These are phyloP conservation scores for Rhinoptilus africanus DNA, from an alignment of 2,113 vertebrate genomes.

Conservation along the genomic window DNA sequence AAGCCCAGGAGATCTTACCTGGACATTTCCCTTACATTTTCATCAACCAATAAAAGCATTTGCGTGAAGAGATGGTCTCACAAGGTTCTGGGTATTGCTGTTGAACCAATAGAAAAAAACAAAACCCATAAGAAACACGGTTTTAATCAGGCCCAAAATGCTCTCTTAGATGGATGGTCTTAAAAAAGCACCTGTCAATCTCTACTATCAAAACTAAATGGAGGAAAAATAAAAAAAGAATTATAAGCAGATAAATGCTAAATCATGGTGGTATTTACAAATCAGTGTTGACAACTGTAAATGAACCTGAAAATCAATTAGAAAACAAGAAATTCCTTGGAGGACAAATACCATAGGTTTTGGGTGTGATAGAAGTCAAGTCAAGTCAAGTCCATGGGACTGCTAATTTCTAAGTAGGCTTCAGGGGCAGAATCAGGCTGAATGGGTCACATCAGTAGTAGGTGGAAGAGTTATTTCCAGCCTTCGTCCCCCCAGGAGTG, in stretches of 20 bases:
- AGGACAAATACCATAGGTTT: neutral
- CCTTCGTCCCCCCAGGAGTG: neutral
- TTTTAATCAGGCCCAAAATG: neutral
- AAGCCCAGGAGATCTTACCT: neutral
- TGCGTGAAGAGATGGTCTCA: neutral
- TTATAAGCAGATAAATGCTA: neutral
- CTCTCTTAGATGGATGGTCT: neutral
- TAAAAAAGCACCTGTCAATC: neutral
- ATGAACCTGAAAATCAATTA: neutral
- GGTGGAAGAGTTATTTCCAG: neutral
- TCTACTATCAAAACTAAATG: neutral
- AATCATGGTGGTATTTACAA: neutral
- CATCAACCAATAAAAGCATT: neutral
- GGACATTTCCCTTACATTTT: neutral
- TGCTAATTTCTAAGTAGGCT: neutral
- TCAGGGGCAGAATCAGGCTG: neutral
- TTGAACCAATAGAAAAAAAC: neutral
- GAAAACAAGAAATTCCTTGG: neutral
- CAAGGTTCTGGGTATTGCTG: neutral
- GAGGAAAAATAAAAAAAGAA: neutral
- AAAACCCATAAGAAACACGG: rapidly evolving
- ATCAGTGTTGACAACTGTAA: neutral
- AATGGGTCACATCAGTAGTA: neutral
- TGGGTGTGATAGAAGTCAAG: neutral
- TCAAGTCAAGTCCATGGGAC: neutral